Evolutionary conservation across 2,888 invertebrate species (phyloP).

Genomic region (Stenotaenia linearis): DNA sequence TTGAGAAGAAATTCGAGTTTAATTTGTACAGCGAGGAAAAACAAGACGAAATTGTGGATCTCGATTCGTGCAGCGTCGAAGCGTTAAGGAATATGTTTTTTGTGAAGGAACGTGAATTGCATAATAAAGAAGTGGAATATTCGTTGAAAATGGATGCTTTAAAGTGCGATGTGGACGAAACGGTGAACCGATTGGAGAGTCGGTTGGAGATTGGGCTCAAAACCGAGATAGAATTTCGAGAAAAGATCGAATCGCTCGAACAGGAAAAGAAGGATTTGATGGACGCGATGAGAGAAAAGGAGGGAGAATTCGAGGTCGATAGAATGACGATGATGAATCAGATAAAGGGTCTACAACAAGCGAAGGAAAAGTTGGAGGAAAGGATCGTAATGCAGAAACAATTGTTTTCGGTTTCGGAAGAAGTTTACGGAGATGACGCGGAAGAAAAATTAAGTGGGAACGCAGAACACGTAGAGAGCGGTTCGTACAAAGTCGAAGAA

Average conservation of each 20-base stretch:
- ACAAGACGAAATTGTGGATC: neutral
- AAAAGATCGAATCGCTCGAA: neutral
- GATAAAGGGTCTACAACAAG: neutral
- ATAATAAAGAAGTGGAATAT: slow-evolving; percentile 32
- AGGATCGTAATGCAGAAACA: neutral
- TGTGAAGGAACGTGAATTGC: slow-evolving; percentile 8
- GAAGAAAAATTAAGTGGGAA: neutral
- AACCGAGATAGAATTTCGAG: neutral
- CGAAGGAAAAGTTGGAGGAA: slow-evolving; percentile 11
- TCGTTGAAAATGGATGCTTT: slow-evolving; percentile 33
- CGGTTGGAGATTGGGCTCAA: slow-evolving; percentile 16
- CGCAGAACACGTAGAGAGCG: neutral
- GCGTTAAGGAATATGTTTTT: neutral
- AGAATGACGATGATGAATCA: neutral
- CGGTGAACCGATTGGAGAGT: slow-evolving; percentile 27
- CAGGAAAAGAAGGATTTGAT: neutral
- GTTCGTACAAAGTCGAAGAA: neutral
- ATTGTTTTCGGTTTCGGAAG: neutral
- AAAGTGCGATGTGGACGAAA: slow-evolving; percentile 34
- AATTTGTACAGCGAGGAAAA: neutral
- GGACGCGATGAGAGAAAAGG: neutral
- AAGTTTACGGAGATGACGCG: neutral
- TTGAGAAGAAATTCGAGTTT: neutral
- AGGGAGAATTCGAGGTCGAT: neutral
- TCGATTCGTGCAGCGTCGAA: slow-evolving; percentile 13